A percentile compares a stretch with the other conserved stretches of the same genome.
These are phyloP conservation scores for Theretra japonica DNA, from an alignment of 2,888 invertebrate genomes.

Conservation along the genomic window DNA sequence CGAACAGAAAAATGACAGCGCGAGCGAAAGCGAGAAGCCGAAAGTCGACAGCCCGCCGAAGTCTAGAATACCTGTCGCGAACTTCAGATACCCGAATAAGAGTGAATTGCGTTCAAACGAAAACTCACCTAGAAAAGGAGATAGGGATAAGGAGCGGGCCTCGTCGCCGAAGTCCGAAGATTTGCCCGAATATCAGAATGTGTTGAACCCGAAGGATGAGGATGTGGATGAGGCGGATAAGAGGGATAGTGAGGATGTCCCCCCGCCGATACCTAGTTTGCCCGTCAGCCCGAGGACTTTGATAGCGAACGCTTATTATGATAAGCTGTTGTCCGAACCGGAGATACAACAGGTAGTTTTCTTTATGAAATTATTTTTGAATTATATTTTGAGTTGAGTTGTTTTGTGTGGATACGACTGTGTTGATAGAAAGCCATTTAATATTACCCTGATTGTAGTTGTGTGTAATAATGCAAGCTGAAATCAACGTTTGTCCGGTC, in stretches of 20 bases:
- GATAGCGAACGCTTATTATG: slow-evolving; percentile 91
- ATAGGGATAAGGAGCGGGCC: slow-evolving; percentile 42
- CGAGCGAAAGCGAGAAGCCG: slow-evolving; percentile 41
- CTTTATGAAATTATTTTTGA: not conserved
- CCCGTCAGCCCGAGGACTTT: slow-evolving; percentile 76
- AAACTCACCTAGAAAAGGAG: slow-evolving; percentile 65
- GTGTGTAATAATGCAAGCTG: too few species aligned
- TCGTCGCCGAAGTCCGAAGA: slow-evolving; percentile 50
- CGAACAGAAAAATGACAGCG: slow-evolving; percentile 64
- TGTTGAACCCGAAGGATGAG: slow-evolving; percentile 50
- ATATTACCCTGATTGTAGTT: too few species aligned
- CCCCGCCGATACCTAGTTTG: slow-evolving; percentile 79
- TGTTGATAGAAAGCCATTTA: too few species aligned
- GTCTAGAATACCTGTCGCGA: slow-evolving; percentile 77
- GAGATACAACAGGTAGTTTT: slow-evolving; percentile 88
- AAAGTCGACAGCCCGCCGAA: slow-evolving; percentile 63
- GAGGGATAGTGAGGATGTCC: slow-evolving; percentile 62
- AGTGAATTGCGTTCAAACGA: slow-evolving; percentile 69
- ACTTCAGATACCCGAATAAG: slow-evolving; percentile 78
- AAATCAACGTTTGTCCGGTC: too few species aligned
- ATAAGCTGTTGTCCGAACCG: slow-evolving; percentile 89
- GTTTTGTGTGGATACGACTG: too few species aligned
- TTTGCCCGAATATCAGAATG: slow-evolving; percentile 74
- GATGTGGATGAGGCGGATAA: slow-evolving; percentile 58
- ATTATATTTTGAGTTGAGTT: too few species aligned